Evolutionary conservation across 2,888 invertebrate species (phyloP).

Genomic region (Nematopogon swammerdamellus): DNA sequence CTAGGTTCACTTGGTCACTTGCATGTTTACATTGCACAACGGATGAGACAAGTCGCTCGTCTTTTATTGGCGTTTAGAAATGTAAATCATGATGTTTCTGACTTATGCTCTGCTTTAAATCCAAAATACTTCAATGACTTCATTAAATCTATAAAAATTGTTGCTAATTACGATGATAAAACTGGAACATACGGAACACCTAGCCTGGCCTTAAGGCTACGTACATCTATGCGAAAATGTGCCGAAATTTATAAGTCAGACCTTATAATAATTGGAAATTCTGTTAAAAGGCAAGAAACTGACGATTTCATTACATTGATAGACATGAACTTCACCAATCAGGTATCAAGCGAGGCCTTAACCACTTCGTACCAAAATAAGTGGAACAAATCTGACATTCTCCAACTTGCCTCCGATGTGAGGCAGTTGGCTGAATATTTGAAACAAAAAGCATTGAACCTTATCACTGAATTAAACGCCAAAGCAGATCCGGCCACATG

Average conservation of each 20-base stretch:
- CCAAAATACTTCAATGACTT: constrained; percentile 5
- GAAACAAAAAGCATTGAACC: background rate
- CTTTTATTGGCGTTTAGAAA: constrained; percentile 1
- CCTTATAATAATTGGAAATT: background rate
- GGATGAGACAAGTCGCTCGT: constrained; percentile 3
- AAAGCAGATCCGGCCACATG: background rate
- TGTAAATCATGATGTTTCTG: constrained; percentile 1
- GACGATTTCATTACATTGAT: constrained; percentile 1
- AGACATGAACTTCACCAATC: constrained; percentile 1
- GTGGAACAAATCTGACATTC: constrained; percentile 2
- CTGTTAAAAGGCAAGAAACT: background rate
- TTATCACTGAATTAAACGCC: background rate
- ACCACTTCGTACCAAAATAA: constrained; percentile 2
- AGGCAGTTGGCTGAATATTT: background rate
- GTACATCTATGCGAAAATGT: constrained; percentile 4
- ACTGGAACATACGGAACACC: constrained; percentile 2
- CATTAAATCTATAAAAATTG: constrained; percentile 2
- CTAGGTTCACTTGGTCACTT: background rate
- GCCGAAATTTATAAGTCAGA: constrained; percentile 1
- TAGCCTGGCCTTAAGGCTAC: constrained; percentile 2
- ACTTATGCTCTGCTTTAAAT: background rate
- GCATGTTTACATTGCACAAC: constrained; percentile 3
- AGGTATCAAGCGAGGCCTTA: constrained; percentile 4
- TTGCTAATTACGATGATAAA: constrained; percentile 3
- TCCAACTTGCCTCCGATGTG: constrained; percentile 1